Conservation (phyloP, 2,888 invertebrate genomes). For the Dolichomitus sp. region DNA sequence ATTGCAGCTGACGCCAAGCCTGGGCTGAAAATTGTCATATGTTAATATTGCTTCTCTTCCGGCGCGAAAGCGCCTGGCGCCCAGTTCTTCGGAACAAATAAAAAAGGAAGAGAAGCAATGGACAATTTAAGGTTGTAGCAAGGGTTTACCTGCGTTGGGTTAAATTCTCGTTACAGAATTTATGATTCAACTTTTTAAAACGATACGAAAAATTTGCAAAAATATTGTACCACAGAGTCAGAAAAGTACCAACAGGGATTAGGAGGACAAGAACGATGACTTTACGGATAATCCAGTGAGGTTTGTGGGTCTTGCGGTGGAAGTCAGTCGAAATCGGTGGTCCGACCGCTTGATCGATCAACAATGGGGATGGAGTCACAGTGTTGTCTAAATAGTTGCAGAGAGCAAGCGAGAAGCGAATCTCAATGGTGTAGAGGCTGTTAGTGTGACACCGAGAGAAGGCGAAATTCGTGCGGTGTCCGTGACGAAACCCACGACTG, state of each 20-base stretch:
- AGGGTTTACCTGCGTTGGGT: too few relatives aligned
- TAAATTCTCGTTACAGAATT: too few relatives aligned
- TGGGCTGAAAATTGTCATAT: too few relatives aligned
- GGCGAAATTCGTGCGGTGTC: constrained; percentile 76
- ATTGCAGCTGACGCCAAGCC: too few relatives aligned
- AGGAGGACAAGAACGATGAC: constrained; percentile 42
- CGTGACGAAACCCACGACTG: constrained; percentile 85
- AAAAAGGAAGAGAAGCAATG: too few relatives aligned
- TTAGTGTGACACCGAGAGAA: constrained; percentile 59
- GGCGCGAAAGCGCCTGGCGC: too few relatives aligned
- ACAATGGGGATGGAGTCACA: constrained; percentile 72
- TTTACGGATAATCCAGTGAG: constrained; percentile 59
- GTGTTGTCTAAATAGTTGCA: constrained; percentile 84
- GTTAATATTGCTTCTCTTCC: too few relatives aligned
- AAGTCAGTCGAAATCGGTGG: constrained; percentile 53
- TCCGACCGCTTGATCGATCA: constrained; percentile 69
- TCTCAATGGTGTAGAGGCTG: constrained; percentile 39
- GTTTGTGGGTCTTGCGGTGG: constrained; percentile 35
- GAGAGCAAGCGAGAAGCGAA: constrained; percentile 68
- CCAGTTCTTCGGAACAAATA: too few relatives aligned
- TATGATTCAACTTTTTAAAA: not conserved
- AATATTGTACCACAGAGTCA: constrained; percentile 10
- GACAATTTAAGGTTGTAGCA: too few relatives aligned
- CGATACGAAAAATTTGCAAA: not conserved
- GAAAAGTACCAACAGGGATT: constrained; percentile 21